Evolutionary conservation across 2,113 vertebrate species (phyloP).

Genomic region (Bufo bufo): DNA sequence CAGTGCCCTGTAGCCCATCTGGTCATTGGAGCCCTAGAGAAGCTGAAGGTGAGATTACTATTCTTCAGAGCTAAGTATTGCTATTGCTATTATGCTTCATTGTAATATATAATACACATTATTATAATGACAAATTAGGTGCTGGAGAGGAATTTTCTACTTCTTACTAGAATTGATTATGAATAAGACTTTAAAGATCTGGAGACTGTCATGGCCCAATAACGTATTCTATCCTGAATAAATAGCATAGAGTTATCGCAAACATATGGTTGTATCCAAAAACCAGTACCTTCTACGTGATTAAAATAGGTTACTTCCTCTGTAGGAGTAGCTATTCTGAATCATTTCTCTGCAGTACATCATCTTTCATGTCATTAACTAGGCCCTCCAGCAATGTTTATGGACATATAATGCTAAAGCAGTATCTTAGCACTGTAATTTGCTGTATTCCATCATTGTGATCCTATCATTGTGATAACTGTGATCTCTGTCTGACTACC

Average conservation of each 20-base stretch:
- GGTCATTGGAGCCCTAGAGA: slow-evolving; percentile 98
- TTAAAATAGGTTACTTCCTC: background rate
- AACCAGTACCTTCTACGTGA: background rate
- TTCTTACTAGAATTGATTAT: background rate
- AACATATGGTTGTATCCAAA: background rate
- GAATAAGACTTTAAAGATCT: background rate
- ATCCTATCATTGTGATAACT: too few relatives aligned
- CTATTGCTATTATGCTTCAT: background rate
- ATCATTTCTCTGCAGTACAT: background rate
- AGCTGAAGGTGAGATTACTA: slow-evolving; percentile 85
- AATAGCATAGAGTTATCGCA: background rate
- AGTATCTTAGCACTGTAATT: too few relatives aligned
- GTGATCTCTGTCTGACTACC: too few relatives aligned
- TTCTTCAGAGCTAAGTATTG: background rate
- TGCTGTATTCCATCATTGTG: too few relatives aligned
- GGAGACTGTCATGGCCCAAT: background rate
- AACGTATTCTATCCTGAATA: background rate
- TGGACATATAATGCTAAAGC: too few relatives aligned
- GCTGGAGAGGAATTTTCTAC: background rate
- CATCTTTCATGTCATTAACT: background rate
- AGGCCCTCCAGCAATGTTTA: background rate
- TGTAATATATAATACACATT: background rate
- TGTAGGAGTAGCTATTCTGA: background rate
- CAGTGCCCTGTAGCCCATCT: slow-evolving; percentile 89
- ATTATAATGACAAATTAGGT: background rate